Percentiles rank a stretch among this genome's conserved stretches.
Conservation (phyloP, 2,888 invertebrate genomes). For the Drosophila emarginata region DNA sequence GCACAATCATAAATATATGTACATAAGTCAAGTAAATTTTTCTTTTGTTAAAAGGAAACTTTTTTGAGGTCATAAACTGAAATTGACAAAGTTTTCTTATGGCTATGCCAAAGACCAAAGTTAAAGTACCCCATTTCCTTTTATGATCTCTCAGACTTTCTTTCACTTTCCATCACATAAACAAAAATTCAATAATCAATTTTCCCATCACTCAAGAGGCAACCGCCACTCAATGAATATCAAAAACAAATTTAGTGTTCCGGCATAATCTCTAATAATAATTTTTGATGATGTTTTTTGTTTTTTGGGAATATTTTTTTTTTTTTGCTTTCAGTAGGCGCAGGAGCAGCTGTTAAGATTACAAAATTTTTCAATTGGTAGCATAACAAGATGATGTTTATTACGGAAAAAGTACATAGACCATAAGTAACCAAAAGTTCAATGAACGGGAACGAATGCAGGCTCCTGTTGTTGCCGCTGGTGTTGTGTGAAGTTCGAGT, state of each 20-base stretch:
- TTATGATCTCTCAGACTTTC: neutral
- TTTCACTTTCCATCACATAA: slow-evolving; percentile 4
- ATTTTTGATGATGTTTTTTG: slow-evolving; percentile 32
- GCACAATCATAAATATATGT: too few species aligned
- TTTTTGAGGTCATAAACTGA: slow-evolving; percentile 25
- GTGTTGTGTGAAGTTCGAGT: slow-evolving; percentile 36
- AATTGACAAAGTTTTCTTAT: slow-evolving; percentile 11
- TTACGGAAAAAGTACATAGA: slow-evolving; percentile 58
- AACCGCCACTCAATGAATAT: slow-evolving; percentile 42
- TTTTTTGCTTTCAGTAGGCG: slow-evolving; percentile 41
- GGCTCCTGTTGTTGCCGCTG: slow-evolving; percentile 13
- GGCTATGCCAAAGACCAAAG: neutral
- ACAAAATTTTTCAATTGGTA: slow-evolving; percentile 55
- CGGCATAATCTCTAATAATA: slow-evolving; percentile 64
- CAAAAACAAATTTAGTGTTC: slow-evolving; percentile 23
- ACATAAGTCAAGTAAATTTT: neutral
- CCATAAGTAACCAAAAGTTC: slow-evolving; percentile 42
- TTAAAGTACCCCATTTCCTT: slow-evolving; percentile 1
- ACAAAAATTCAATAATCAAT: slow-evolving; percentile 38
- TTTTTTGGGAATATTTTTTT: slow-evolving; percentile 26
- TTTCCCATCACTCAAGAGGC: slow-evolving; percentile 62
- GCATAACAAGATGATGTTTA: slow-evolving; percentile 67
- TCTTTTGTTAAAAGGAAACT: neutral
- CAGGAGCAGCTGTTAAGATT: slow-evolving; percentile 59
- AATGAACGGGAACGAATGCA: slow-evolving; percentile 55